Conservation (phyloP, 2,888 invertebrate genomes). For the Peribatodes rhomboidaria region DNA sequence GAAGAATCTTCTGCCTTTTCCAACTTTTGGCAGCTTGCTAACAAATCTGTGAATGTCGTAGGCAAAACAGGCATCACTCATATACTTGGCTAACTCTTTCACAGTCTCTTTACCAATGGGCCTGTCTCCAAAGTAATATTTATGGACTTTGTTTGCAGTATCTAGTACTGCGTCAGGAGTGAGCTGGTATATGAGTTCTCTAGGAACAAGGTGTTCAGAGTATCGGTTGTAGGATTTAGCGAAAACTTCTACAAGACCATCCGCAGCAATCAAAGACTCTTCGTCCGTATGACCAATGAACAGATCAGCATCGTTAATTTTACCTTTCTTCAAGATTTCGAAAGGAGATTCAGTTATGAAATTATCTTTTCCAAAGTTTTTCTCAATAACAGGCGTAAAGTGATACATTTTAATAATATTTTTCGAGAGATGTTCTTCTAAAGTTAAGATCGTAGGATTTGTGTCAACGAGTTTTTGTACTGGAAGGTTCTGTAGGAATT, state of each 20-base stretch:
- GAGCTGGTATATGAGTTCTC: constrained; percentile 48
- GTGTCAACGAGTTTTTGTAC: constrained; percentile 49
- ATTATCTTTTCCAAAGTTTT: constrained; percentile 50
- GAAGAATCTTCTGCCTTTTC: constrained; percentile 49
- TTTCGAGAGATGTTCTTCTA: constrained; percentile 35
- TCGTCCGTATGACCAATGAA: constrained; percentile 88
- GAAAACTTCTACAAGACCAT: constrained; percentile 28
- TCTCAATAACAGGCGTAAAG: constrained; percentile 56
- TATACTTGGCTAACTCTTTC: constrained; percentile 48
- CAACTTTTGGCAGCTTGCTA: constrained; percentile 39
- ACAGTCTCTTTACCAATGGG: constrained; percentile 44
- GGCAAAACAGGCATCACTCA: constrained; percentile 45
- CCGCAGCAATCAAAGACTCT: constrained; percentile 78
- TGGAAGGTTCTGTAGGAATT: constrained; percentile 59
- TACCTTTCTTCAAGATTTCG: constrained; percentile 62
- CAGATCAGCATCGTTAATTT: constrained; percentile 82
- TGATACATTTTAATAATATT: constrained; percentile 40
- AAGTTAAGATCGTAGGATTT: constrained; percentile 42
- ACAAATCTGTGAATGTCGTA: constrained; percentile 53
- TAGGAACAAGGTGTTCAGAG: constrained; percentile 53
- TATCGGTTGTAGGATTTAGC: constrained; percentile 44
- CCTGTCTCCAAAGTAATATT: constrained; percentile 52
- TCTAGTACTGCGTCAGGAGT: constrained; percentile 47
- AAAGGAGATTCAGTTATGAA: constrained; percentile 51
- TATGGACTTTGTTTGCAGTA: constrained; percentile 46